Evolutionary conservation across 2,113 vertebrate genomes (phyloP).

Genomic region (Sinocyclocheilus anophthalmus): DNA sequence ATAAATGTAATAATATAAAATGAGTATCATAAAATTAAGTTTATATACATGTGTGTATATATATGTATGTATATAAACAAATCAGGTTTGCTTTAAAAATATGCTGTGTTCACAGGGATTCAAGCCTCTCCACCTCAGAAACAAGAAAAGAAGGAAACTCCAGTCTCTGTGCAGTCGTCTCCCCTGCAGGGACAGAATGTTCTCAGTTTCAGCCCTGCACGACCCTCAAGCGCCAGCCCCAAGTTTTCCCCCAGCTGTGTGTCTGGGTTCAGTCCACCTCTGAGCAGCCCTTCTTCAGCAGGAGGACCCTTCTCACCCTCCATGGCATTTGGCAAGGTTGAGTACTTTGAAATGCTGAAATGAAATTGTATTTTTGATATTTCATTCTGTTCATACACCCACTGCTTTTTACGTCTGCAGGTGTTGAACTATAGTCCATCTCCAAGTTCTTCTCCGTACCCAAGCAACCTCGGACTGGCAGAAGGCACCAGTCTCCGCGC

Average conservation of each 20-base stretch:
- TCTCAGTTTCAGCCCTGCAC: slow-evolving; percentile 90
- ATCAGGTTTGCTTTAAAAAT: too few relatives aligned
- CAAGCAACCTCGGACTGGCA: slow-evolving; percentile 77
- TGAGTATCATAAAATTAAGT: too few relatives aligned
- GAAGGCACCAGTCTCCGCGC: slow-evolving; percentile 81
- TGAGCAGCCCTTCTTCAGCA: slow-evolving; percentile 75
- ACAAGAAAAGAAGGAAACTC: slow-evolving; percentile 75
- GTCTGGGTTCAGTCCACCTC: slow-evolving; percentile 83
- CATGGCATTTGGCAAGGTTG: slow-evolving; percentile 82
- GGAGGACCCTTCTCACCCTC: slow-evolving; percentile 72
- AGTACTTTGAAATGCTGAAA: neutral
- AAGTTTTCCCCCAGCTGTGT: slow-evolving; percentile 86
- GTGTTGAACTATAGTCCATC: slow-evolving; percentile 81
- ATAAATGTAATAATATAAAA: too few relatives aligned
- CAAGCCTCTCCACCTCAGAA: slow-evolving; percentile 79
- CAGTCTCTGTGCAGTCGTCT: slow-evolving; percentile 75
- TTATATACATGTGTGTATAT: too few relatives aligned
- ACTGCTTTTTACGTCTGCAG: slow-evolving; percentile 64
- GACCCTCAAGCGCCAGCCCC: slow-evolving; percentile 83
- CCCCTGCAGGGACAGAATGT: slow-evolving; percentile 90
- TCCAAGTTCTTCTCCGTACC: slow-evolving; percentile 75
- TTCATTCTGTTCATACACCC: neutral
- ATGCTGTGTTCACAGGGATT: slow-evolving; percentile 71
- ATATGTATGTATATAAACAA: too few relatives aligned
- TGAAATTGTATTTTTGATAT: neutral